Percentiles rank a stretch among this genome's conserved stretches.
Conservation (phyloP, 1,140 invertebrate genomes). For the Atopsyche davidsoni region DNA sequence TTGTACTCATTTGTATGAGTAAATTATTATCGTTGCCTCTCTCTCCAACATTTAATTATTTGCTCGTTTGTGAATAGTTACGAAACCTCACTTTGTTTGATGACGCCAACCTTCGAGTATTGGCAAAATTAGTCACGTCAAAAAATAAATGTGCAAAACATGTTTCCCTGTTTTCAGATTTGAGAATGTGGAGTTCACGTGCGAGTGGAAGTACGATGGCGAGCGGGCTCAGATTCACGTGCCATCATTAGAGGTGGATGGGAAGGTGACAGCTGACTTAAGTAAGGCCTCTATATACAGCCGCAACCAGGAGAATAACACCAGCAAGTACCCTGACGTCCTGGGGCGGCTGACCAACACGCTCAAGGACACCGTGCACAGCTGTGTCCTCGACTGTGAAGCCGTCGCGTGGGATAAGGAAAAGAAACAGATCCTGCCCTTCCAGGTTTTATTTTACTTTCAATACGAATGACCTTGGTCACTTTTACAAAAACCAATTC, state of each 20-base stretch:
- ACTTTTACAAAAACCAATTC: too few species aligned
- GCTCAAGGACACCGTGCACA: slow-evolving; percentile 57
- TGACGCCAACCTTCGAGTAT: too few species aligned
- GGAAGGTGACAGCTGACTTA: slow-evolving; percentile 29
- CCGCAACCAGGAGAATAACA: slow-evolving; percentile 98
- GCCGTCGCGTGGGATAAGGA: slow-evolving; percentile 94
- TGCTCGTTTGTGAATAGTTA: too few species aligned
- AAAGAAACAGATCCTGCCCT: slow-evolving; percentile 89
- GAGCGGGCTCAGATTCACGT: slow-evolving; percentile 88
- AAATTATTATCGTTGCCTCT: too few species aligned
- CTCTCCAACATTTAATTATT: too few species aligned
- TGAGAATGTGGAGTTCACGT: slow-evolving; percentile 89
- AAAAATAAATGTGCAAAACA: too few species aligned
- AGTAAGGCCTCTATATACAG: slow-evolving; percentile 68
- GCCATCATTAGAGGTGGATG: slow-evolving; percentile 30
- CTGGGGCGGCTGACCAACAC: slow-evolving; percentile 65
- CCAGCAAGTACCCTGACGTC: slow-evolving; percentile 96
- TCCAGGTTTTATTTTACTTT: slow-evolving; percentile 60
- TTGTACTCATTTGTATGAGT: too few species aligned
- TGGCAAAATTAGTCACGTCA: too few species aligned
- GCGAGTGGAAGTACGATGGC: slow-evolving; percentile 99
- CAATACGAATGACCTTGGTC: too few species aligned
- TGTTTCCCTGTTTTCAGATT: slow-evolving; percentile 50
- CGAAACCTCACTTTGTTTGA: too few species aligned
- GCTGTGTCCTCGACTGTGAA: slow-evolving; percentile 94